phyloP scores from a whole-genome alignment of 30 jellyfish, hydroid and myxozoan genomes.

The Hydractinia symbiolongicarpus region DNA sequence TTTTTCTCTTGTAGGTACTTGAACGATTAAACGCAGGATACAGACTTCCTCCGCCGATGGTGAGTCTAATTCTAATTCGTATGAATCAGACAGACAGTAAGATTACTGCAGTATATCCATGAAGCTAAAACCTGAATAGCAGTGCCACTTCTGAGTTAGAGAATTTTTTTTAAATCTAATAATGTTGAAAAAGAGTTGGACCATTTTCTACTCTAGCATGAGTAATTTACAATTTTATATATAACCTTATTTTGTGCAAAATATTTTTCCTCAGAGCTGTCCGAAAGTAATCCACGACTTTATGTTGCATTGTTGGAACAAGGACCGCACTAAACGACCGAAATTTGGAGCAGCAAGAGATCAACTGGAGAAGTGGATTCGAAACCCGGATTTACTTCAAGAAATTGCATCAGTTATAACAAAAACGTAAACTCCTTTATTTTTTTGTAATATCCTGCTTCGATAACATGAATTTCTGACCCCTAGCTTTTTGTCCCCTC shows the following conservation, averaged over 20 bases:
- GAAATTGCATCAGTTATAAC: constrained; percentile 75
- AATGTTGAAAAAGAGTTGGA: too few relatives aligned
- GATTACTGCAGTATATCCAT: neutral
- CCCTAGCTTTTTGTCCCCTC: too few relatives aligned
- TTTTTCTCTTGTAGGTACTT: constrained; percentile 42
- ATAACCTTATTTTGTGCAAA: too few relatives aligned
- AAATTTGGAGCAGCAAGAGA: constrained; percentile 54
- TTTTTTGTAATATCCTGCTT: neutral
- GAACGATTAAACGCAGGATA: constrained; percentile 86
- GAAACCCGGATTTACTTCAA: constrained; percentile 64
- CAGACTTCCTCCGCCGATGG: constrained; percentile 99
- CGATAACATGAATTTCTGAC: neutral
- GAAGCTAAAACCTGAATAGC: neutral
- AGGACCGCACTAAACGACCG: constrained; percentile 86
- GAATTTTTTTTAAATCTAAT: too few relatives aligned
- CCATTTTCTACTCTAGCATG: too few relatives aligned
- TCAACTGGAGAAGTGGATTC: constrained; percentile 75
- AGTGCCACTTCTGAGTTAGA: neutral
- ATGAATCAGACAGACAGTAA: too few relatives aligned
- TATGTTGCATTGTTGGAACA: constrained; percentile 89
- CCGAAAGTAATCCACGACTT: constrained; percentile 86
- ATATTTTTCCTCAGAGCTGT: constrained; percentile 49
- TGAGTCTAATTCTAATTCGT: neutral
- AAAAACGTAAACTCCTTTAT: constrained; percentile 30
- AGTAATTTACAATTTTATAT: too few relatives aligned